Evolutionary conservation across 2,888 invertebrate species (phyloP).

Genomic region (Brachynemurus nebulosus): DNA sequence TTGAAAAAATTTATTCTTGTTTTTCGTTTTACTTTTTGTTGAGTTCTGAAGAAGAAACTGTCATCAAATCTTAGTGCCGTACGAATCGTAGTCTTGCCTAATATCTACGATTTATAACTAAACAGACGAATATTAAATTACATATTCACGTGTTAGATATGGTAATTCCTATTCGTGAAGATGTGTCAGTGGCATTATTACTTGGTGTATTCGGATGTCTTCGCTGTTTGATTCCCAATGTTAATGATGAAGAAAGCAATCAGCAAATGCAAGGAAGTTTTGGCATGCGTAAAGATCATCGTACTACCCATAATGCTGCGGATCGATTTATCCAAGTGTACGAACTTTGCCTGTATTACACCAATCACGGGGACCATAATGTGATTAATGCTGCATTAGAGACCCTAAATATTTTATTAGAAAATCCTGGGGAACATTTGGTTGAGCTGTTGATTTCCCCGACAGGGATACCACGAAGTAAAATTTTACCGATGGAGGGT

Average conservation of each 20-base stretch:
- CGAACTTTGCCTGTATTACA: constrained; percentile 59
- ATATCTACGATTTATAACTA: constrained; percentile 1
- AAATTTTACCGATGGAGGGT: constrained; percentile 29
- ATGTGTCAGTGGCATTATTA: constrained; percentile 35
- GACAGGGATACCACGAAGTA: constrained; percentile 31
- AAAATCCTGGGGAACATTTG: constrained; percentile 38
- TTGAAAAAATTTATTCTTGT: too few relatives aligned
- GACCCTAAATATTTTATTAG: constrained; percentile 48
- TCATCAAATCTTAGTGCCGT: too few relatives aligned
- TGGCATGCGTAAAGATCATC: constrained; percentile 26
- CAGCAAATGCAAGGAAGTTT: constrained; percentile 26
- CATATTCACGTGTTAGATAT: constrained; percentile 15
- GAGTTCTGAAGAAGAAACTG: too few relatives aligned
- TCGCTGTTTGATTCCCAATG: constrained; percentile 41
- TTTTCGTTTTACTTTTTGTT: too few relatives aligned
- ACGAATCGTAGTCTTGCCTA: too few relatives aligned
- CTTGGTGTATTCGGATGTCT: constrained; percentile 53
- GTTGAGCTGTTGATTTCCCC: constrained; percentile 37
- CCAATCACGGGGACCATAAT: constrained; percentile 66
- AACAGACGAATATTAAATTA: neutral
- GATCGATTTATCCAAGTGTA: constrained; percentile 46
- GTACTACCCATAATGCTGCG: constrained; percentile 25
- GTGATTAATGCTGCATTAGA: constrained; percentile 80
- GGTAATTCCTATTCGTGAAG: constrained; percentile 25
- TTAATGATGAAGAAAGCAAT: constrained; percentile 13